Evolutionary conservation across 2,797 vertebrate species (phyloP).

Genomic region (Pelobates cultripes): DNA sequence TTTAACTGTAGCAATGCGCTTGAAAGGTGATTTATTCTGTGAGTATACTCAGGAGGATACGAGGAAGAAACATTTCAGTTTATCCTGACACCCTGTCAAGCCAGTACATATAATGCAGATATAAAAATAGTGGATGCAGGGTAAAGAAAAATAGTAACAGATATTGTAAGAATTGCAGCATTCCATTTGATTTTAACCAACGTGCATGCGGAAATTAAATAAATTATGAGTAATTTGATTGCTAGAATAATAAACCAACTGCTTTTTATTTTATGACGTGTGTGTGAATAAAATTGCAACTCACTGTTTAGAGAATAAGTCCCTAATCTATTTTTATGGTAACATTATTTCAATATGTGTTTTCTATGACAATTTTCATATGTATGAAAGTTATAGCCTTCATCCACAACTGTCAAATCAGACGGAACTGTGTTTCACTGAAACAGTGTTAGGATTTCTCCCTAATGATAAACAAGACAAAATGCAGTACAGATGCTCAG

Average conservation of each 20-base stretch:
- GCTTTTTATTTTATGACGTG: background rate
- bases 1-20: background rate
- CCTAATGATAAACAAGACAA: too few species aligned
- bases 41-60: background rate
- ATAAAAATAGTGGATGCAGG: background rate
- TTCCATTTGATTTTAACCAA: background rate
- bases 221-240: background rate
- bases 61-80: background rate
- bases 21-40: constrained; percentile 7
- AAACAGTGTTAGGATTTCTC: too few species aligned
- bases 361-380: too few species aligned
- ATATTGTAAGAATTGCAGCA: background rate
- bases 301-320: too few species aligned
- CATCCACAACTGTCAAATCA: too few species aligned
- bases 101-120: background rate
- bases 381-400: too few species aligned
- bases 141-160: background rate
- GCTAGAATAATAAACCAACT: too few species aligned
- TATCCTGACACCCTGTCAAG: constrained; percentile 3
- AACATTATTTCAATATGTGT: too few species aligned
- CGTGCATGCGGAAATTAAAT: background rate
- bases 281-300: too few species aligned
- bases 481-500: too few species aligned
- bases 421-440: too few species aligned
- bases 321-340: too few species aligned